Evolutionary conservation across 1,140 invertebrate genomes (phyloP), one percentile per base, ranked within the genome.

Genomic region (Dryas iulia): DNA sequence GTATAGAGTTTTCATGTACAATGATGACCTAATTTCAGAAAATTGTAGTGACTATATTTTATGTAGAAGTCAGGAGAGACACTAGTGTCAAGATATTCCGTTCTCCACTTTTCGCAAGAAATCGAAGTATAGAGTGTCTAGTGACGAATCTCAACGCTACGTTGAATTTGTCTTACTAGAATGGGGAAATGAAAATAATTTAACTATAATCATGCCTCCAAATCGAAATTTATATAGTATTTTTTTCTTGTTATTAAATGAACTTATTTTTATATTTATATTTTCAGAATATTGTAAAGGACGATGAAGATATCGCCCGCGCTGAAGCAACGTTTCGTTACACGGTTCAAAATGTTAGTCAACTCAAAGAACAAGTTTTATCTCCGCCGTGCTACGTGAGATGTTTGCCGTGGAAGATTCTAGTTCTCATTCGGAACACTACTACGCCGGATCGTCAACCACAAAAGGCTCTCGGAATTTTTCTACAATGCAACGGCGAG

Each of bases 321-420:
- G 96, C 98, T 2, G 97, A 99, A 92, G 97, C 98, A 0, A 98
- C 97, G 8, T 99, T 99, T 90, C 93, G 94, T 26, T 98, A 95
- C 83, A 96, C 95, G 26, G 96, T 99, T 1, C 94, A 96, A 66
- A 96, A 97, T 90, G 96, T 99, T 70, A 97, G 96, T 73, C 97
- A 97, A 82, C 92, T 99, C 54, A 98, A 97, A 81, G 97, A 98
- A 72, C 96, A 97, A 30, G 94, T 96, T 31, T 90, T 99, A 11
- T 99, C 98, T 33, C 96, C 96, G 12, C 94, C 98, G 3, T 98
- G 96, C 80, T 98, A 96, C 92, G 97, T 99, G 0, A 93, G 98
- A 26, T 99, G 99, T 93, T 93, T 99, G 78, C 98, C 98, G 66
- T 99, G 98, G 98, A 99, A 98, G 93, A 99, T 99, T 56, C 98